Base-by-base conservation (phyloP, 2,113 vertebrate species). In the Cromileptes altivelis region DNA sequence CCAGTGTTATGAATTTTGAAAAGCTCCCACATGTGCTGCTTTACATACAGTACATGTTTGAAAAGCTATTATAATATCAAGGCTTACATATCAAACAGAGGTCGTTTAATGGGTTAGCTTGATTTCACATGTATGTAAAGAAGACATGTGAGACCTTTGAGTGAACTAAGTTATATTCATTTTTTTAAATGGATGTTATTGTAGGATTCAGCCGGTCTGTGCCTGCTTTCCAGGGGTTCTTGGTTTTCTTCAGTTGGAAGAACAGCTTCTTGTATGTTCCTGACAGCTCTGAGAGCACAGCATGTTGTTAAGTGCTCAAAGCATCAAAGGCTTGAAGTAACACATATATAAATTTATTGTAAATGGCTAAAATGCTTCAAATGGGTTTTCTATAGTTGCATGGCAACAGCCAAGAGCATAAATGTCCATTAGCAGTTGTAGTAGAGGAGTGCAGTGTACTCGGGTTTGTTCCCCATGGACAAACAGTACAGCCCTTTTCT, bases 31-130 rank as follows among this genome's bases (percentile, higher is more conserved):
- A 63, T 50, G 58, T 60, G 57, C 42, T 50, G 30, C 21, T 73
- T 78, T 68, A 70, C 76, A 85, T 83, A 25, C 23, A 68, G 83
- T 83, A 25, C 21, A 68, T 73, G 80, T 67, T 80, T 69, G 12
- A 1, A 37, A 33, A n/a, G 0, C 12, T 21, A 33, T 81, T 47
- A 50, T 27, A 53, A 21, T 72, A 79, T 72, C 40, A n/a, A 10
- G 33, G 18, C 37, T 62, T 11, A 45, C 17, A 6, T 47, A n/a
- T 63, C 14, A 25, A 52, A 45, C 18, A 63, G 18, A 21, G n/a
- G 18, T 13, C 23, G 18, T 52, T 30, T 52, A 69, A 58, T 61
- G 30, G 45, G 5, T 70, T n/a, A n/a, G 25, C 53, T 81, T 53
- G 19, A 83, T 72, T 73, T 88, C 52, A 50, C 23, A 56, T 56